Conservation (phyloP, 1,140 invertebrate species). For the Rhizoglyphus robini region DNA sequence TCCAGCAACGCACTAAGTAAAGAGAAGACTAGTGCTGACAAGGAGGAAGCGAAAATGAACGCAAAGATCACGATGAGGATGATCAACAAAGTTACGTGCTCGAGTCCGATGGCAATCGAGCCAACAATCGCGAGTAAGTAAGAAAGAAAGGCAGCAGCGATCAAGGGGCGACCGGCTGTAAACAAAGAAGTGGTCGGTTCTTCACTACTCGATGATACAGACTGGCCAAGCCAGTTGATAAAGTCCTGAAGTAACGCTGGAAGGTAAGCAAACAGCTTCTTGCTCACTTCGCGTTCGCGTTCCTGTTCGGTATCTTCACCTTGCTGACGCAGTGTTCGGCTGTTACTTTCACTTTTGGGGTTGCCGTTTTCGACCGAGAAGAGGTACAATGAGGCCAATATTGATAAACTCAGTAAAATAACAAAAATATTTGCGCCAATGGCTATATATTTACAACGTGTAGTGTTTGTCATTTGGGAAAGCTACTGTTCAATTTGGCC, state of each 20-base stretch:
- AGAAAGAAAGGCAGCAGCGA: not conserved
- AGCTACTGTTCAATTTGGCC: too few relatives aligned
- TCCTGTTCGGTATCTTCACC: not conserved
- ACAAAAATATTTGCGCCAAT: constrained; percentile 4
- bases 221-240: constrained; percentile 6
- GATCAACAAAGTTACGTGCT: not conserved
- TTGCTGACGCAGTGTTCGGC: not conserved
- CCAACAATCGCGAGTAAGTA: not conserved
- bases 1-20: not conserved
- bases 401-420: not conserved
- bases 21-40: not conserved
- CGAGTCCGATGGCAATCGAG: not conserved
- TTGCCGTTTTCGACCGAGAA: not conserved
- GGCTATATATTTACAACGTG: constrained; percentile 13
- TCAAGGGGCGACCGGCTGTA: not conserved
- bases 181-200: not conserved
- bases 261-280: not conserved
- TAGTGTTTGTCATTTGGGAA: not conserved
- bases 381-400: not conserved
- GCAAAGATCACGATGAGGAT: not conserved
- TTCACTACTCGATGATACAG: not conserved
- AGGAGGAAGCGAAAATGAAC: not conserved
- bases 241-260: not conserved
- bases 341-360: not conserved
- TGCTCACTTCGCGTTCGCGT: not conserved